Percentiles rank a stretch among this genome's conserved stretches.
phyloP scores from a whole-genome alignment of 2,113 vertebrate species.

The Syngnathus scovelli region DNA sequence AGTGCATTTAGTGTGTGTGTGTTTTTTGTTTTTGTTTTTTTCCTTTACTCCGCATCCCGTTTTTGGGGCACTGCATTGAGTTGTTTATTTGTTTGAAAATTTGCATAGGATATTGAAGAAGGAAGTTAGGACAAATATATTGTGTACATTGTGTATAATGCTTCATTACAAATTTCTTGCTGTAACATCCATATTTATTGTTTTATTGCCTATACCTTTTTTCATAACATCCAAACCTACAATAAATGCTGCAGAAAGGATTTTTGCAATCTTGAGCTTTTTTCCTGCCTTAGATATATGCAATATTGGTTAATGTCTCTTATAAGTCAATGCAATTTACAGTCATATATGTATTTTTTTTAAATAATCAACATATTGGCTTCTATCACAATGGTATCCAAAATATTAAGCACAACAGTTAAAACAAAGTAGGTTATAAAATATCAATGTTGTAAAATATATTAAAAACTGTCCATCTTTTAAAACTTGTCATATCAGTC shows the following conservation, averaged over 20 bases:
- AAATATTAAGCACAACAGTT: no score
- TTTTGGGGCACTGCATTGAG: slow-evolving; percentile 82
- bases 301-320: no score
- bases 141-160: slow-evolving; percentile 99
- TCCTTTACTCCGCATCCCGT: slow-evolving; percentile 63
- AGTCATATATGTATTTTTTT: no score
- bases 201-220: slow-evolving; percentile 89
- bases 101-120: slow-evolving; percentile 76
- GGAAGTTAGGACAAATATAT: slow-evolving; percentile 54
- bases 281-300: neutral
- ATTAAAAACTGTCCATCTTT: no score
- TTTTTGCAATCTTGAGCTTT: neutral
- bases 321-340: no score
- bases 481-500: no score
- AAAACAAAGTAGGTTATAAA: no score
- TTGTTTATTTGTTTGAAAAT: slow-evolving; percentile 78
- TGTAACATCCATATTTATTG: slow-evolving; percentile 97
- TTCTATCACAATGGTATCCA: no score
- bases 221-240: slow-evolving; percentile 43
- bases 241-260: slow-evolving; percentile 71
- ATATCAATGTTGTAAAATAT: no score
- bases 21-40: neutral
- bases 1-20: slow-evolving; percentile 37
- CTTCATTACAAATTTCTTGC: slow-evolving; percentile 95
- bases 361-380: no score